A percentile compares a stretch with the other conserved stretches of the same genome.
phyloP scores from a whole-genome alignment of 2,888 invertebrate genomes.

The Drosophila tanythrix region DNA sequence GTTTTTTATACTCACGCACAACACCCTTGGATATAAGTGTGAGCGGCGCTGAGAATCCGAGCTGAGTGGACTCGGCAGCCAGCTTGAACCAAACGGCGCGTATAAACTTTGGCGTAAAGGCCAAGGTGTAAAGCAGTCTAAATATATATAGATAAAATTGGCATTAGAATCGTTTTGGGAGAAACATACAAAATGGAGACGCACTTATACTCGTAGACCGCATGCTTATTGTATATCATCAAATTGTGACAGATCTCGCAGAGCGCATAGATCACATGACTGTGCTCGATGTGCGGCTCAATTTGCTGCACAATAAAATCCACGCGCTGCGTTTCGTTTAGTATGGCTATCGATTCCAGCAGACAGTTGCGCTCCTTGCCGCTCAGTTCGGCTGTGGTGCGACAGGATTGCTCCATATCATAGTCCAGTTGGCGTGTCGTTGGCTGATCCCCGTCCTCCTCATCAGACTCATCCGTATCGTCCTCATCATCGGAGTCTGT shows the following conservation, averaged over 20 bases:
- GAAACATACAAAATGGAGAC: slow-evolving; percentile 46
- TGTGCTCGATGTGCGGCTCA: slow-evolving; percentile 83
- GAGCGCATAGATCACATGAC: slow-evolving; percentile 88
- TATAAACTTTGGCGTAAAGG: slow-evolving; percentile 91
- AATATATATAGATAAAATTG: background rate
- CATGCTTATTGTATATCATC: slow-evolving; percentile 91
- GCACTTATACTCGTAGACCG: slow-evolving; percentile 94
- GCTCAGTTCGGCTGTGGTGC: slow-evolving; percentile 58
- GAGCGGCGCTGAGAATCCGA: slow-evolving; percentile 84
- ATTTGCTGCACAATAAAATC: slow-evolving; percentile 85
- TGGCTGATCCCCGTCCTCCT: slow-evolving; percentile 47
- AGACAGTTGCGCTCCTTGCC: slow-evolving; percentile 78
- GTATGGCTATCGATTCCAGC: slow-evolving; percentile 86
- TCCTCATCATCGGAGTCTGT: slow-evolving; percentile 77
- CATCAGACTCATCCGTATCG: slow-evolving; percentile 74
- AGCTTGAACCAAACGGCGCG: slow-evolving; percentile 90
- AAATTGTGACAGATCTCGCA: slow-evolving; percentile 94
- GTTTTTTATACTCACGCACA: slow-evolving; percentile 82
- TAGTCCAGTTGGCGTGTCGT: slow-evolving; percentile 52
- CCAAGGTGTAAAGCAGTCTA: slow-evolving; percentile 91
- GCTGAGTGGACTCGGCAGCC: slow-evolving; percentile 83
- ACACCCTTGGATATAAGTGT: slow-evolving; percentile 84
- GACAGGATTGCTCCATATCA: slow-evolving; percentile 56
- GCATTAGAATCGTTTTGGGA: background rate
- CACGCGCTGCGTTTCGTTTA: slow-evolving; percentile 88